Evolutionary conservation across 2,888 invertebrate species (phyloP).

Genomic region (Philereme vetulata): DNA sequence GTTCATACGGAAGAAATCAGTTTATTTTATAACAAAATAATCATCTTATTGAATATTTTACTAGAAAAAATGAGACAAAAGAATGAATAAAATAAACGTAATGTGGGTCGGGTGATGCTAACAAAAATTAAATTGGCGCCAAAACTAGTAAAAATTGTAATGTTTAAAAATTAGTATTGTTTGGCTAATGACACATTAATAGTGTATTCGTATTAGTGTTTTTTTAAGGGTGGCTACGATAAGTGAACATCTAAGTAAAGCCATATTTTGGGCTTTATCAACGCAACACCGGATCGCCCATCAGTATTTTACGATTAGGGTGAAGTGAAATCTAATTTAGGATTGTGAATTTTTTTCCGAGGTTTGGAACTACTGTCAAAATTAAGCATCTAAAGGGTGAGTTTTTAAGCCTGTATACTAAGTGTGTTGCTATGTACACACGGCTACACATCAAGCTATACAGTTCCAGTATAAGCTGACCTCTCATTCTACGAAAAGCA

Average conservation of each 20-base stretch:
- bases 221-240: no score
- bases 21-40: constrained; percentile 13
- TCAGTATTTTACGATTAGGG: no score
- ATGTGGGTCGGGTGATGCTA: no score
- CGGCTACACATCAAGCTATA: no score
- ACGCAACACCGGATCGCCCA: no score
- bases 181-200: not conserved
- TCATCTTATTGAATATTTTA: constrained; percentile 2
- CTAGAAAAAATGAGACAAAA: constrained; percentile 5
- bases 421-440: no score
- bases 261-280: no score
- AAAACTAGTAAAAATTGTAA: constrained; percentile 14
- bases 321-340: constrained; percentile 2
- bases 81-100: no score
- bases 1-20: constrained; percentile 42
- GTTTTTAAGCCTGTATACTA: constrained; percentile 34
- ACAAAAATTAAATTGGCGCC: constrained; percentile 12
- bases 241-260: no score
- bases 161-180: not conserved
- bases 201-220: no score
- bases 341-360: not conserved
- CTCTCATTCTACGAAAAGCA: no score
- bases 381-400: constrained; percentile 71
- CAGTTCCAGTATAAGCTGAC: no score
- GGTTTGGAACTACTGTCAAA: constrained; percentile 50